A percentile compares a stretch with the other conserved stretches of the same genome.
phyloP scores from a whole-genome alignment of 2,113 vertebrate genomes.

The Eidolon helvum region DNA sequence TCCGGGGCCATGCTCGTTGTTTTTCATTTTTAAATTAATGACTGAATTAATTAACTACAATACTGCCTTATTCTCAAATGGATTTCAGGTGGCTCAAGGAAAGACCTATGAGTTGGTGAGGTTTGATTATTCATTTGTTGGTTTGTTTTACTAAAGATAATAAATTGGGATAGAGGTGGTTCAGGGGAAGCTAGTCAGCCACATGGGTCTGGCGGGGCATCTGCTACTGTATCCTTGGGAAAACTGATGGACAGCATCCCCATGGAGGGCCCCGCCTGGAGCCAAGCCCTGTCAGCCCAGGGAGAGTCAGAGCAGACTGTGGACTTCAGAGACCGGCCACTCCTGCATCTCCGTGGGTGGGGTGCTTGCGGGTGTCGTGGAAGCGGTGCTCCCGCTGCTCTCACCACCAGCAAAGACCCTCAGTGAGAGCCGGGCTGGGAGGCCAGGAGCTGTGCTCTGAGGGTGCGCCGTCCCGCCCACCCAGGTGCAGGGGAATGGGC shows the following conservation, averaged over 20 bases:
- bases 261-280: neutral
- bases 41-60: constrained; percentile 33
- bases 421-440: fast-evolving
- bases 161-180: neutral
- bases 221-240: neutral
- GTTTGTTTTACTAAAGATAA: constrained; percentile 25
- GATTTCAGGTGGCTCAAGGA: constrained; percentile 10
- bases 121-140: neutral
- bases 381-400: neutral
- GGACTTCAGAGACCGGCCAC: neutral
- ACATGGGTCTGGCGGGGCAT: neutral
- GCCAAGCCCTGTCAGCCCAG: neutral
- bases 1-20: neutral
- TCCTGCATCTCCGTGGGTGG: fast-evolving
- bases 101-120: neutral
- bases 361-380: fast-evolving
- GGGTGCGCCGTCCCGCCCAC: fast-evolving
- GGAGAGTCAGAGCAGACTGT: neutral
- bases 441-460: neutral
- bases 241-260: neutral
- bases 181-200: neutral
- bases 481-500: constrained; percentile 96
- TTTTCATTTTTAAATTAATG: constrained; percentile 2
- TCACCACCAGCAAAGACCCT: neutral
- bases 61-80: neutral